Percentiles rank a stretch among this genome's conserved stretches.
Evolutionary conservation across 2,113 vertebrate species (phyloP).

Genomic region (Monopterus albus): DNA sequence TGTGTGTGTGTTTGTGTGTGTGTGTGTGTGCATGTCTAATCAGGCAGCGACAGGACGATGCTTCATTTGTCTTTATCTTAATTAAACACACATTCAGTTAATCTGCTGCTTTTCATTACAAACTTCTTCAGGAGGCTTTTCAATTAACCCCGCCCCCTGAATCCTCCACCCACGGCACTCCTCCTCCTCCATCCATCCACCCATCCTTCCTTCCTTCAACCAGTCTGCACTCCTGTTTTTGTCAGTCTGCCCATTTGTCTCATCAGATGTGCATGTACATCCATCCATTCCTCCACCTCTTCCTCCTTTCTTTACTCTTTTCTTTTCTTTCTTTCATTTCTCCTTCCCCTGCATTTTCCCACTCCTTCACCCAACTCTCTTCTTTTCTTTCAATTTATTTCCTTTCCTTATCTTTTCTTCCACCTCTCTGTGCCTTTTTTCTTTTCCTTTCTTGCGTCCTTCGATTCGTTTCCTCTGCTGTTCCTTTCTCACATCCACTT

Average conservation of each 20-base stretch:
- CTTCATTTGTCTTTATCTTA: constrained; percentile 71
- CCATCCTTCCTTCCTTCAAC: too few species aligned
- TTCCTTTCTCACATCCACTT: accelerated
- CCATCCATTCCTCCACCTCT: background rate
- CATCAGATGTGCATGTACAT: background rate
- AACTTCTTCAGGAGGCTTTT: constrained; percentile 51
- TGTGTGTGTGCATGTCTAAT: constrained; percentile 33
- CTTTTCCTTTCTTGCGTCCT: background rate
- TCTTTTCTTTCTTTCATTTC: background rate
- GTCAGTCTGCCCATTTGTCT: too few species aligned
- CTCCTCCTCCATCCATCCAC: background rate
- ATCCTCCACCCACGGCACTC: background rate
- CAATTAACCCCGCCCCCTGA: constrained; percentile 61
- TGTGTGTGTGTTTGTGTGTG: constrained; percentile 3
- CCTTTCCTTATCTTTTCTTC: background rate
- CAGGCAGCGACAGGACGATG: constrained; percentile 48
- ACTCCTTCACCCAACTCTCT: background rate
- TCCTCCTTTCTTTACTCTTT: background rate
- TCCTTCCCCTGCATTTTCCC: background rate
- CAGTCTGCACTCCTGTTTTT: too few species aligned
- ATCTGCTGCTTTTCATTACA: constrained; percentile 70
- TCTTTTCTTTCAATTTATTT: background rate
- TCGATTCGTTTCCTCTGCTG: background rate
- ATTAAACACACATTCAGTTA: constrained; percentile 69
- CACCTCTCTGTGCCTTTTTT: background rate